Base-by-base conservation (phyloP, 2,797 vertebrate species). In the Poeciliopsis presidionis region DNA sequence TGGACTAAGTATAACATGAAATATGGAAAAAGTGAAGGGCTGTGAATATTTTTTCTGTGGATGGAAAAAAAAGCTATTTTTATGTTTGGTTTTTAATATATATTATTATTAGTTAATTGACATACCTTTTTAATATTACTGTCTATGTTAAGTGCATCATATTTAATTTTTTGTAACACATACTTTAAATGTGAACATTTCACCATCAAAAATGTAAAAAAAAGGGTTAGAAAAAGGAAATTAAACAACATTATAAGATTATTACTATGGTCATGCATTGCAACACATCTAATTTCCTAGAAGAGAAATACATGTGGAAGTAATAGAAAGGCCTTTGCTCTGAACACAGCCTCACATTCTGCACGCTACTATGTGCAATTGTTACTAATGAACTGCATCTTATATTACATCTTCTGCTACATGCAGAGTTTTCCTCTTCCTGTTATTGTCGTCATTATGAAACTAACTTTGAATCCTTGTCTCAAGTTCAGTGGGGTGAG, bases 381-480 rank as follows among this genome's bases (percentile, higher is more conserved):
- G 65, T 43, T 71, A 30, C 11, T n/a, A 57, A 82, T 73, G 0
- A 16, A 13, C 45, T 70, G 67, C 41, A 70, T 70, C 20, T 33
- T 14, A 80, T 30, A 45, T 61, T 43, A 77, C 67, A 78, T 1
- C 25, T 72, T 75, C n/a, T 46, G 46, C 30, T 30, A 45, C 65
- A 84, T 78, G 41, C 71, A 77, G 61, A 80, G 78, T 76, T 16
- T 59, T 53, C n/a, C 33, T 47, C 63, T 76, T 74, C 65, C 74
- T 61, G 63, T 46, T 73, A 71, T 59, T 79, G 51, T 89, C 63
- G 81, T 72, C 73, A 86, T 88, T 83, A 75, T 75, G 71, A 55
- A 88, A 86, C 87, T 78, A 72, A 81, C 86, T 88, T 72, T 67
- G 72, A 86, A 78, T 43, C 36, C 77, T 84, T 75, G 79, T 84